Evolutionary conservation across 2,888 invertebrate genomes (phyloP), one percentile per base, ranked within the genome.

Genomic region (Phyto melanocephala): DNA sequence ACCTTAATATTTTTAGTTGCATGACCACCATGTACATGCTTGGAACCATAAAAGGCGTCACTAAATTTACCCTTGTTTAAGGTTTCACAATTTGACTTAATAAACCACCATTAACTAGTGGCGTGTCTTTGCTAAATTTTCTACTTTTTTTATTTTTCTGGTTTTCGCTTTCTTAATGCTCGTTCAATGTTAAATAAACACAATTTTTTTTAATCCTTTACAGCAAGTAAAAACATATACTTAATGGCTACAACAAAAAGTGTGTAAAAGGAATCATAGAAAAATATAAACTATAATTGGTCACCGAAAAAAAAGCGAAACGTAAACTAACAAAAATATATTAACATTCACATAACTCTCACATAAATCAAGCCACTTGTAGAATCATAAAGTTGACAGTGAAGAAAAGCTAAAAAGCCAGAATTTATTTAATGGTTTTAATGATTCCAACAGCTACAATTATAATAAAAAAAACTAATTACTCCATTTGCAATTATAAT

Each of bases 31-130:
- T 6, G 1, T 15, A 10, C 74, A 33, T 54, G 35, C 65, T 56
- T 68, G 62, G 24, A 42, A 35, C 13, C 35, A 20, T n/a, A 22
- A 42, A 76, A 60, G 67, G 67, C 50, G 67, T 40, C 67, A 60
- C 1, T 60, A 33, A 76, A 20, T 68, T 62, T 42, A 77, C 33
- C 20, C 40, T 15, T 42, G 22, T 58, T 68, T 60, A 58, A 50
- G 28, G 17, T 33, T 67, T 50, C 28, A 20, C 4, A 8, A n/a
- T 28, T 56, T 10, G 42, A 28, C 42, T 24, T 62, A 62, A 62
- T 50, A 13, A 13, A 60, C 37, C 15, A 0, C 7, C 33, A 13
- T 7, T 0, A 13, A 10, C 20, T 22, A 11, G 35, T 58, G 20
- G 67, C 76, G 22, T 68, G 62, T n/a, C 15, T 17, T 24, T 62